Conservation (phyloP, 2,113 vertebrate genomes). For the Hydropotes inermis region DNA sequence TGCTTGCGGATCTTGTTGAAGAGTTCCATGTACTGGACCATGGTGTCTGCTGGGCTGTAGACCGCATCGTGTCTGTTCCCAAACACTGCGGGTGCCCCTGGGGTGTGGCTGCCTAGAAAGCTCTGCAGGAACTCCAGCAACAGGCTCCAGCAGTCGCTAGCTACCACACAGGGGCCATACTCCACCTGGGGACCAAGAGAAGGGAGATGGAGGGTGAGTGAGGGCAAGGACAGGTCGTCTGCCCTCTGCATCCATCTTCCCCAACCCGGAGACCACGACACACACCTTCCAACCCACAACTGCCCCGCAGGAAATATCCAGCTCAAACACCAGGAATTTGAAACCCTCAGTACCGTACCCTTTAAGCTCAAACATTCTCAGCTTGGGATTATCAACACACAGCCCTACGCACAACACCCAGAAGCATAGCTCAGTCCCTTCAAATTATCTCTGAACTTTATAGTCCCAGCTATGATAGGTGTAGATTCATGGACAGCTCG, state of each 20-base stretch:
- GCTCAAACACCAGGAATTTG: not conserved
- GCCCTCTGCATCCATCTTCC: not conserved
- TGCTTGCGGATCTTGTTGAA: constrained; percentile 98
- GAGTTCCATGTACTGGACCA: constrained; percentile 97
- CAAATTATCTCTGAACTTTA: not conserved
- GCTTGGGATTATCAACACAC: not conserved
- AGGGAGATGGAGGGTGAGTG: constrained; percentile 5
- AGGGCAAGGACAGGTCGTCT: not conserved
- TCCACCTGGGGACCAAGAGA: constrained; percentile 87
- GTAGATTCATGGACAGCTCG: not conserved
- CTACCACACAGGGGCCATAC: constrained; percentile 95
- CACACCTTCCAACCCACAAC: not conserved
- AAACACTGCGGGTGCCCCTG: constrained; percentile 89
- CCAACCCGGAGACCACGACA: not conserved
- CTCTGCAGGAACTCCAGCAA: constrained; percentile 97
- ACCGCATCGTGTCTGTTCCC: constrained; percentile 88
- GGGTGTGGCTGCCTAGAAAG: constrained; percentile 89
- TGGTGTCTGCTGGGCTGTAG: constrained; percentile 90
- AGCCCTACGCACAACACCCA: not conserved
- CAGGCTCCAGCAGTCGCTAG: constrained; percentile 97
- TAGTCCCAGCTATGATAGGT: not conserved
- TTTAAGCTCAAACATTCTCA: not conserved
- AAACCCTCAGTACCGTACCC: not conserved
- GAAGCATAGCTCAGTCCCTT: not conserved
- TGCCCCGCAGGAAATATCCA: not conserved